These are phyloP conservation scores for Melanostoma scalare DNA, from an alignment of 2,888 invertebrate species.

Conservation along the genomic window DNA sequence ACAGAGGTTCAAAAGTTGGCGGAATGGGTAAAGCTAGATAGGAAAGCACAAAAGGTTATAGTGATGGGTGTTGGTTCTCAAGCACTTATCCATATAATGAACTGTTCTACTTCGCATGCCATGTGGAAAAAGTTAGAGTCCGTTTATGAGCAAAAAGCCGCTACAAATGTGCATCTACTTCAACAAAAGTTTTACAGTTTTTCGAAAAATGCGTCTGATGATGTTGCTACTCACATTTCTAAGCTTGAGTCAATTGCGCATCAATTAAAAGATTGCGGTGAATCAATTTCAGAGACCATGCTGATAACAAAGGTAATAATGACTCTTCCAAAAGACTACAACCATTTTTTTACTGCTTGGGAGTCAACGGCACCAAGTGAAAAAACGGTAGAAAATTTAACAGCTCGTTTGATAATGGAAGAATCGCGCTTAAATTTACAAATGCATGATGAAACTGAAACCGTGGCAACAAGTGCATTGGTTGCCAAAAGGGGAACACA, in stretches of 20 bases:
- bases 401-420: slow-evolving; percentile 24
- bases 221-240: slow-evolving; percentile 56
- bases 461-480: slow-evolving; percentile 15
- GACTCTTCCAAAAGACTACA: slow-evolving; percentile 31
- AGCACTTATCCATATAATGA: slow-evolving; percentile 37
- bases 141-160: slow-evolving; percentile 40
- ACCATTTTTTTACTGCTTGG: slow-evolving; percentile 54
- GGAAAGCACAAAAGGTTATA: slow-evolving; percentile 41
- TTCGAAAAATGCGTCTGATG: slow-evolving; percentile 41
- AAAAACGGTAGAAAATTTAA: slow-evolving; percentile 16
- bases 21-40: slow-evolving; percentile 20
- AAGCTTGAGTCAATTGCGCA: slow-evolving; percentile 46
- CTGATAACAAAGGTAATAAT: slow-evolving; percentile 29
- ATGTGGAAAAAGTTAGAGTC: slow-evolving; percentile 34
- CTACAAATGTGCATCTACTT: slow-evolving; percentile 44
- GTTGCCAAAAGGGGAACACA: slow-evolving; percentile 9
- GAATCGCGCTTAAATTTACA: slow-evolving; percentile 18
- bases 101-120: slow-evolving; percentile 24
- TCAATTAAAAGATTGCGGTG: slow-evolving; percentile 53
- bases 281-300: slow-evolving; percentile 48
- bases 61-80: slow-evolving; percentile 32
- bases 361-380: slow-evolving; percentile 34
- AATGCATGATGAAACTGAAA: slow-evolving; percentile 3
- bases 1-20: background rate
- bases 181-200: slow-evolving; percentile 69